These are phyloP conservation scores for Ephydatia muelleri DNA, from an alignment of 37 sponge, comb jelly and placozoan genomes.

Conservation along the genomic window DNA sequence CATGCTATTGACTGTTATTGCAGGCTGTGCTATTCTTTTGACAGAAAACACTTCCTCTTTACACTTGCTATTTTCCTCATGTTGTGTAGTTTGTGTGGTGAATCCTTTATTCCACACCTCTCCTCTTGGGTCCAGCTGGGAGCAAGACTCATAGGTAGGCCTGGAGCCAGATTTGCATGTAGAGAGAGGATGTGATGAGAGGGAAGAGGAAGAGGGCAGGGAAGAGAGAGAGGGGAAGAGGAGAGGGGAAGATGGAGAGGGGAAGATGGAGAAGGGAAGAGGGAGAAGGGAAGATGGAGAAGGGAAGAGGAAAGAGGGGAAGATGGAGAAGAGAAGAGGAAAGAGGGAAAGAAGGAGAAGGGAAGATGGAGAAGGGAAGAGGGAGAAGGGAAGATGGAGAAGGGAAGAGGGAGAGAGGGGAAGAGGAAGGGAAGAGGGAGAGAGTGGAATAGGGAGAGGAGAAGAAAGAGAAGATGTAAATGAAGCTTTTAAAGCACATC, in stretches of 20 bases:
- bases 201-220: not conserved
- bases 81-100: not conserved
- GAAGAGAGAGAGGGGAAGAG: not conserved
- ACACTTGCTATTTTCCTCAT: not conserved
- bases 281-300: not conserved
- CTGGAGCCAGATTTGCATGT: not conserved
- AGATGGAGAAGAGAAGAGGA: not conserved
- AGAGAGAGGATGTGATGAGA: not conserved
- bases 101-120: not conserved
- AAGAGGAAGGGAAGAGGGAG: too few species aligned
- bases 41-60: not conserved
- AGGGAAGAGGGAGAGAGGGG: too few species aligned
- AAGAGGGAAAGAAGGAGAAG: not conserved
- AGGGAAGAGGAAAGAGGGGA: not conserved
- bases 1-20: too few species aligned
- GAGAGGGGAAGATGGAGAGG: not conserved
- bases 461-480: too few species aligned
- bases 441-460: too few species aligned
- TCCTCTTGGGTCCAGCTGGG: conserved; percentile 20
- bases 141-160: conserved; percentile 16
- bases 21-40: too few species aligned
- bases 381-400: too few species aligned
- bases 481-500: too few species aligned
- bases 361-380: too few species aligned
- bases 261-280: not conserved